Evolutionary conservation across 2,797 vertebrate species (phyloP).

Genomic region (Malacoraja senta): DNA sequence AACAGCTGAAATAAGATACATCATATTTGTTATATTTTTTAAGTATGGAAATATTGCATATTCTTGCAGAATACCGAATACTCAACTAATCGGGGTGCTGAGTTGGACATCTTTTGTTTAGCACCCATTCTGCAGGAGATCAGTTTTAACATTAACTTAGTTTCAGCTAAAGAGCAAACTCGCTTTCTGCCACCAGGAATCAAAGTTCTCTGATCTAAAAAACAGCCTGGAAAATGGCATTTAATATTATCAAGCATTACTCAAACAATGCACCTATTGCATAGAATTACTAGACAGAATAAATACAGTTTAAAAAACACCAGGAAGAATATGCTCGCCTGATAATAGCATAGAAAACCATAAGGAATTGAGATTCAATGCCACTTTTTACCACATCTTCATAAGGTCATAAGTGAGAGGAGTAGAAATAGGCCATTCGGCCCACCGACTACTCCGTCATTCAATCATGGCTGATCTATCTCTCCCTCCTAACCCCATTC

Average conservation of each 20-base stretch:
- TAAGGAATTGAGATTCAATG: neutral
- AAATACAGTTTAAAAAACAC: neutral
- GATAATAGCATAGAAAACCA: neutral
- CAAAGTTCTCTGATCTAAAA: neutral
- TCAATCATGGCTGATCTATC: too few relatives aligned
- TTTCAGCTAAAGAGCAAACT: neutral
- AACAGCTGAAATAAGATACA: slow-evolving; percentile 48
- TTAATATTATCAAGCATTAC: neutral
- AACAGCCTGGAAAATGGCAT: neutral
- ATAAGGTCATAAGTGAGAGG: too few relatives aligned
- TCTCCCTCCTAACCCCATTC: too few relatives aligned
- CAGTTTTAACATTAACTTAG: neutral
- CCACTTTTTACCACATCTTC: neutral
- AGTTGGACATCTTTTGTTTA: neutral
- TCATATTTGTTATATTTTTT: neutral
- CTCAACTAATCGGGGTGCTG: neutral
- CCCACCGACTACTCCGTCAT: too few relatives aligned
- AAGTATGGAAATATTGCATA: neutral
- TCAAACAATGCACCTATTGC: neutral
- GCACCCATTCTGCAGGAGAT: neutral
- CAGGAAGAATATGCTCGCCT: neutral
- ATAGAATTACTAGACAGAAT: too few relatives aligned
- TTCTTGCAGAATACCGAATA: neutral
- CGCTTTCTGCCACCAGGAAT: neutral
- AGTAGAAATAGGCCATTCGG: too few relatives aligned